Percentiles rank a stretch among this genome's conserved stretches.
Evolutionary conservation across 2,113 vertebrate genomes (phyloP).

Genomic region (Poecile atricapillus): DNA sequence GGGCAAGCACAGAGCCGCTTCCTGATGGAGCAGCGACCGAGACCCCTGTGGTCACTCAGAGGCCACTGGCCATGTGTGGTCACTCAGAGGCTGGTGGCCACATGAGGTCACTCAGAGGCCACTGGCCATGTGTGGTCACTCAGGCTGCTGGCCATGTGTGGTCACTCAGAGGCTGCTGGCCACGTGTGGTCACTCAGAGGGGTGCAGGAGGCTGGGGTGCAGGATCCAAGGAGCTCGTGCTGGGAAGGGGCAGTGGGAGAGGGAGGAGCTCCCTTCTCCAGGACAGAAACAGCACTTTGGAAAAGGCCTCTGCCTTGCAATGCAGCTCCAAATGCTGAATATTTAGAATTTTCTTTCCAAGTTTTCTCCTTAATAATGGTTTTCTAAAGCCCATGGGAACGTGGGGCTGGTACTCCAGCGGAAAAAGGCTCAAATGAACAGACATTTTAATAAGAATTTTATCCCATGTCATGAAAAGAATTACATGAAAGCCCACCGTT

Average conservation of each 20-base stretch:
- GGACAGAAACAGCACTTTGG: background rate
- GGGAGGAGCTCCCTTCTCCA: background rate
- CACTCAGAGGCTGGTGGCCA: background rate
- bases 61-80: background rate
- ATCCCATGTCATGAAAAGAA: background rate
- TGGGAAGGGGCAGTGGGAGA: background rate
- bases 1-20: accelerated
- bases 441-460: background rate
- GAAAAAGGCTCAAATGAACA: background rate
- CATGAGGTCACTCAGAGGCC: background rate
- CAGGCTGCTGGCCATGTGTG: accelerated
- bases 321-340: background rate
- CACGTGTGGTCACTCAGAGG: background rate
- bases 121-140: background rate
- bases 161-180: background rate
- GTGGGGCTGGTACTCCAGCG: background rate
- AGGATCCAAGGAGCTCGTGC: background rate
- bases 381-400: background rate
- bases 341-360: background rate
- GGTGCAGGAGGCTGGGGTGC: background rate
- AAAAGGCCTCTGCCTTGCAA: background rate
- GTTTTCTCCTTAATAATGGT: background rate
- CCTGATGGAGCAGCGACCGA: accelerated
- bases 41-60: background rate
- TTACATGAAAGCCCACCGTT: background rate